These are phyloP conservation scores for Thereva nobilitata DNA, from an alignment of 2,888 invertebrate genomes.

Conservation along the genomic window DNA sequence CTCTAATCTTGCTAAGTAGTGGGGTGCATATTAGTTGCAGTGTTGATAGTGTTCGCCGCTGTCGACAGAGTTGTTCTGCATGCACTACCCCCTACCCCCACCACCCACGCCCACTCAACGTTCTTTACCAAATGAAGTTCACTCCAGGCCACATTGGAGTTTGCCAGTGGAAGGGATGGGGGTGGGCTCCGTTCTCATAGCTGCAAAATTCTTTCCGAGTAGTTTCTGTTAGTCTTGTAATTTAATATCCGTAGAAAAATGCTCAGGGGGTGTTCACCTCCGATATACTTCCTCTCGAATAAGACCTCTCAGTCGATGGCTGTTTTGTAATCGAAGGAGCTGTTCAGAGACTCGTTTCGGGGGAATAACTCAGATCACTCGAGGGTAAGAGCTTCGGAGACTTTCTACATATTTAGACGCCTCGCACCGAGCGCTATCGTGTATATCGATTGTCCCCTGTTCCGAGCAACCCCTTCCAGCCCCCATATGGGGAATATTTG, in stretches of 20 bases:
- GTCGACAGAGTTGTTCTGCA: conserved; percentile 2
- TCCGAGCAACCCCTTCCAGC: too few species aligned
- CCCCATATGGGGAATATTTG: not conserved
- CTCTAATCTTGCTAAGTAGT: conserved; percentile 8
- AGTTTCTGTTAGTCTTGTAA: conserved; percentile 27
- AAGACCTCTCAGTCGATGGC: conserved; percentile 1
- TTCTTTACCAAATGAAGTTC: conserved; percentile 17
- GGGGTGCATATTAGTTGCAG: conserved; percentile 4
- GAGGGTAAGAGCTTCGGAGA: conserved; percentile 8
- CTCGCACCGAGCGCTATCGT: not conserved
- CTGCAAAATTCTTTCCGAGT: conserved; percentile 18
- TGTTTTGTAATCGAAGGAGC: conserved; percentile 18
- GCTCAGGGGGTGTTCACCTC: not conserved
- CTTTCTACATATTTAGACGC: conserved; percentile 12
- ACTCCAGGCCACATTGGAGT: not conserved
- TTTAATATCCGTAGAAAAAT: conserved; percentile 21
- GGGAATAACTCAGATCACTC: not conserved
- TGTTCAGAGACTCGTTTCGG: conserved; percentile 1
- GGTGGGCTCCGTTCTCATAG: not conserved
- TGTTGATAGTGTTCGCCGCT: not conserved
- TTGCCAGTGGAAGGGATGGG: too few species aligned
- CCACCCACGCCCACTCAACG: not conserved
- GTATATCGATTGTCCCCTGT: not conserved
- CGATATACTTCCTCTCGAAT: not conserved
- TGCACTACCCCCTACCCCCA: not conserved